Base-by-base conservation (phyloP, 2,113 vertebrate species). In the Lophura nycthemera region DNA sequence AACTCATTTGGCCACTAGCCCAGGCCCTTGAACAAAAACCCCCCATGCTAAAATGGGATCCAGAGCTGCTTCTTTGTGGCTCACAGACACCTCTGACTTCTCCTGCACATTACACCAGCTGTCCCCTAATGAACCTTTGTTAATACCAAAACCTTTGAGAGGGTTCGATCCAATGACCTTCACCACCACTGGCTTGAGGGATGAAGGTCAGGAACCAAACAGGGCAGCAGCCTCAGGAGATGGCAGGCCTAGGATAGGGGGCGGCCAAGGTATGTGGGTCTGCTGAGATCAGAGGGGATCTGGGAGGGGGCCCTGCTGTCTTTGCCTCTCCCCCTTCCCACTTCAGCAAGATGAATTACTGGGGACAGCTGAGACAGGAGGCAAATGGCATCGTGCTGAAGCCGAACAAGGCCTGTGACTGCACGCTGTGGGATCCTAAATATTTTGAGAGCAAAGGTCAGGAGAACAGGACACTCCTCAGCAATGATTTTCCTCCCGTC, bases 381-480 rank as follows among this genome's bases (percentile, higher is more conserved):
- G 95, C 97, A 97, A 97, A 97, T 96, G 95, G 95, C 92, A 94
- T 60, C 71, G 2, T 17, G 24, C 42, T 96, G 96, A 93, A 95
- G 96, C 84, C 1, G 91, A 96, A 94, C 96, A 86, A 95, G 94
- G 92, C 63, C 88, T 94, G 92, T 96, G 94, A 92, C 94, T 97
- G 59, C 96, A 78, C 64, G 0, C 93, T 96, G 89, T 95, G 96
- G 93, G 95, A 97, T 97, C 96, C 92, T 96, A 97, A 97, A 97
- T 96, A 98, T 97, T 96, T 96, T 71, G 94, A 97, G 95, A 96
- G 84, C 96, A 97, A 95, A 97, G 97, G 96, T 97, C 97, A 97
- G 92, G 88, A 93, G 97, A 97, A 96, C 84, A 95, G 76, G 91
- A 94, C 95, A 85, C 95, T 94, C 69, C 93, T 92, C 57, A 27